Evolutionary conservation across 2,888 invertebrate species (phyloP), one percentile per base, ranked within the genome.

Genomic region (Sepioteuthis lessoniana): DNA sequence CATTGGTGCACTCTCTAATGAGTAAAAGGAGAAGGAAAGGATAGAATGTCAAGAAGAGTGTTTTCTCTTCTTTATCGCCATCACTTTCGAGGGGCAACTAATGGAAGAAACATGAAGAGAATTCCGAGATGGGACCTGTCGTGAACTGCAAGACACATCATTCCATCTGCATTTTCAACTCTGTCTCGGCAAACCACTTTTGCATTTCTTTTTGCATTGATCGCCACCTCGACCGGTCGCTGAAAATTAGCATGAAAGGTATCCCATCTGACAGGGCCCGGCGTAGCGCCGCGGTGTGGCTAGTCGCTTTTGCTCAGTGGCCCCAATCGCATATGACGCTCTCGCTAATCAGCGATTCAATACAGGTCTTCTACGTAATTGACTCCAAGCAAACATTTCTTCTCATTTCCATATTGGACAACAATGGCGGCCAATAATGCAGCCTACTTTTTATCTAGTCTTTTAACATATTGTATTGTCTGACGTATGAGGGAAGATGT

Each of bases 91-190:
- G n/a, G 19, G n/a, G 4, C 76, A 76, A 76, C n/a, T 76, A 35
- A 76, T 76, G n/a, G 16, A 76, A 76, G 16, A 19, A 76, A 76
- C 76, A n/a, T 76, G 76, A 35, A 76, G 76, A 35, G 76, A n/a
- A 76, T 76, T n/a, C 19, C 16, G n/a, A 76, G n/a, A n/a, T n/a
- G n/a, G n/a, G n/a, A 55, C n/a, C 76, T 76, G 76, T 76, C 76
- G 76, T 76, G 76, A 76, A 76, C 76, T 76, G 16, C 76, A 76
- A n/a, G 19, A n/a, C 16, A 35, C n/a, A 76, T 76, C n/a, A 76
- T 76, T 76, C n/a, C n/a, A n/a, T 76, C n/a, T 76, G n/a, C 76
- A 76, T 76, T 76, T 76, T n/a, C n/a, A 76, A n/a, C n/a, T 76
- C 2, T 76, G 76, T 76, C 76, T 76, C n/a, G n/a, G 76, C 16